Base-by-base conservation (phyloP, 2,113 vertebrate genomes). In the Verasper variegatus region DNA sequence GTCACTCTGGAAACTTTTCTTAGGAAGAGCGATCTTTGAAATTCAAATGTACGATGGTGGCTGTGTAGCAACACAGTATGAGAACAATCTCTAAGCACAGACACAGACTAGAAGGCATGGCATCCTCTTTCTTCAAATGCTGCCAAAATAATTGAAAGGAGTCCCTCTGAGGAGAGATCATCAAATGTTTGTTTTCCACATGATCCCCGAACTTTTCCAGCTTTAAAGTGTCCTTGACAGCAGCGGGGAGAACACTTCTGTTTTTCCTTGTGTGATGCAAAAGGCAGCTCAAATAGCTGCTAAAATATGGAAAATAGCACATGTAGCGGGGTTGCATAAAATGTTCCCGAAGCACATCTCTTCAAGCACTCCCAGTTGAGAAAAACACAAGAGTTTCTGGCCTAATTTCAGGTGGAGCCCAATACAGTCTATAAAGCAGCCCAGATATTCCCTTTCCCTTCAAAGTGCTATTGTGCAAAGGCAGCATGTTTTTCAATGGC, bases 81-180 rank as follows among this genome's bases (percentile, higher is more conserved):
- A 79, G 71, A 76, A 75, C 63, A 74, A 72, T 71, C 52, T 86
- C 68, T 37, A 27, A 86, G 76, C 69, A 4, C 66, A 77, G 77
- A 64, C 83, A 68, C 64, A 74, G 35, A 67, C 64, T 21, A 74
- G 76, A 69, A 67, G 37, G 64, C 64, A 20, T 58, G 78, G 64
- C 75, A 67, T 80, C 68, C 8, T 51, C 47, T 18, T 2, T 51
- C 47, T 51, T 51, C 67, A 71, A 67, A 90, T 76, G 77, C 64
- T 81, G 84, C 80, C 83, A 89, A 70, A 86, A 85, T 89, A 89
- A 90, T 89, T 90, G 87, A 91, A 89, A 90, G 74, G 65, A 78
- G 52, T 69, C 76, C 56, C 80, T 91, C 79, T 68, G 84, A 86
- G 72, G 85, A 88, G 73, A 58, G 54, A 88, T 85, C 85, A 84